Evolutionary conservation across 2,888 invertebrate species (phyloP), one percentile per base, ranked within the genome.

Genomic region (Noctua fimbriata): DNA sequence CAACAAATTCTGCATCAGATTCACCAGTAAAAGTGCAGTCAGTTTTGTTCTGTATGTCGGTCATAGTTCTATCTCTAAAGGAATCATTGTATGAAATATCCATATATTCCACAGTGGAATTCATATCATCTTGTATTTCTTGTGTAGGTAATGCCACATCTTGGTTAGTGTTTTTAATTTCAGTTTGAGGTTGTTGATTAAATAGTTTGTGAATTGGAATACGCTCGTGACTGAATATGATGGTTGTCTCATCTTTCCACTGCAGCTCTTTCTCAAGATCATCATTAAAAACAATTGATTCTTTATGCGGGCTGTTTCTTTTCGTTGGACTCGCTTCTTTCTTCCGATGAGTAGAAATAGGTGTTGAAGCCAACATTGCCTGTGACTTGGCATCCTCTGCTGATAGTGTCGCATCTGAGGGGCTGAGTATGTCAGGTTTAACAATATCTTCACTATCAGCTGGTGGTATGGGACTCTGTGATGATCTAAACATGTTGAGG

Each of bases 221-320:
- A 82, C 95, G 95, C 84, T 97, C 96, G 75, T 95, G 90, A 71
- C 94, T 95, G 73, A 96, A 95, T 67, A 95, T 85, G 76, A 96
- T 94, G 49, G 94, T 94, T 36, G 95, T 94, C 78, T 97, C 96
- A 92, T 96, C 95, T 87, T 95, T 95, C 97, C 97, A 97, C 71
- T 93, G 92, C 47, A 97, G 85, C 82, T 97, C 96, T 80, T 92
- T 96, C 84, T 96, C 96, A 44, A 97, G 90, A 85, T 96, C 96
- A 76, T 96, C 95, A 84, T 95, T 96, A 76, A 97, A 97, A 16
- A 93, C 92, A 69, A 96, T 87, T 84, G 95, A 95, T 24, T 96
- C 96, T 89, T 94, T 96, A n/a, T 91, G 90, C 1, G 95, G 95
- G 75, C 95, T 96, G 79, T 86, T 94, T 87, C 93, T 92, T 85